Conservation (phyloP, 1,140 invertebrate species). For the Diabrotica virgifera region DNA sequence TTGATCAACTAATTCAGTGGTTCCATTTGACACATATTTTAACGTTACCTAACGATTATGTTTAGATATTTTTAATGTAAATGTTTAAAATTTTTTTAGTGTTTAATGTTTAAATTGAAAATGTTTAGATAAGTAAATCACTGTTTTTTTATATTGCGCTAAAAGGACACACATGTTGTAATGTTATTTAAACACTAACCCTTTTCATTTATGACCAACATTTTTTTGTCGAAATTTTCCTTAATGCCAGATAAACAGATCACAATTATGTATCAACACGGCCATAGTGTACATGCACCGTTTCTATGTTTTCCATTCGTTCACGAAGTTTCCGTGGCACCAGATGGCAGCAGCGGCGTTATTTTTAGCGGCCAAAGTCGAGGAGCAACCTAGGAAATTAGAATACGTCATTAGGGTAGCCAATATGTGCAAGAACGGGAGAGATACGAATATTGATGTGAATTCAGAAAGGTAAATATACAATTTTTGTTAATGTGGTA, state of each 20-base stretch:
- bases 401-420: constrained; percentile 93
- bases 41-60: too few relatives aligned
- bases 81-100: too few relatives aligned
- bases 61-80: too few relatives aligned
- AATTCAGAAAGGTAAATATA: constrained; percentile 62
- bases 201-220: not conserved
- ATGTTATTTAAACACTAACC: too few relatives aligned
- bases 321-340: constrained; percentile 81
- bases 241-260: constrained; percentile 55
- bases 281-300: constrained; percentile 98
- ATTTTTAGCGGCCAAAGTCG: constrained; percentile 96
- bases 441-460: constrained; percentile 56
- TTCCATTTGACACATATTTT: too few relatives aligned
- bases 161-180: too few relatives aligned
- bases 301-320: constrained; percentile 94
- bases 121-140: too few relatives aligned
- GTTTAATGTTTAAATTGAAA: too few relatives aligned
- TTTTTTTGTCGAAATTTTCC: constrained; percentile 35
- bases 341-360: constrained; percentile 78
- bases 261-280: constrained; percentile 89
- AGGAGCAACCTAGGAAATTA: constrained; percentile 93
- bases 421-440: constrained; percentile 64
- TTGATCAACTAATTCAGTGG: too few relatives aligned
- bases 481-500: too few relatives aligned
- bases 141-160: too few relatives aligned